Percentiles rank a stretch among this genome's conserved stretches.
Conservation (phyloP, 2,888 invertebrate species). For the Crocallis elinguaria region DNA sequence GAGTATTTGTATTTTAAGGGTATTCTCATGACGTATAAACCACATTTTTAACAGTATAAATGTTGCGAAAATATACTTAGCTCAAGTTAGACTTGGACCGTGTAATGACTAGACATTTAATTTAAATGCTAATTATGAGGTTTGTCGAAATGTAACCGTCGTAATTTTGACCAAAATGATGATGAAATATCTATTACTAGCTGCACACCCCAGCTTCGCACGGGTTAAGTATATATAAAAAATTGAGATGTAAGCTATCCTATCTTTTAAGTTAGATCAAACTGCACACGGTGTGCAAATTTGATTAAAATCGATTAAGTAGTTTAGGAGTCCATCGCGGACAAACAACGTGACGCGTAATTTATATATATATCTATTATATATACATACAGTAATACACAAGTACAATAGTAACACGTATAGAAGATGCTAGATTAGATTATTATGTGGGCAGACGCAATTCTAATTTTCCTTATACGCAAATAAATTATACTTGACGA, state of each 20-base stretch:
- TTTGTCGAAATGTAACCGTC: not conserved
- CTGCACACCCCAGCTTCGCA: too few species aligned
- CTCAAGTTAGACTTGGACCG: not conserved
- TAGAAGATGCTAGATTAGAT: not conserved
- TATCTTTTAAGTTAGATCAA: too few species aligned
- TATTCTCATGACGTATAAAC: not conserved
- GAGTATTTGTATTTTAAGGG: not conserved
- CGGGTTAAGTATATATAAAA: too few species aligned
- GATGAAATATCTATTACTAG: not conserved
- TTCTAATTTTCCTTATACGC: not conserved
- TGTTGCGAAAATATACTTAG: not conserved
- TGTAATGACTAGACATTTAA: not conserved
- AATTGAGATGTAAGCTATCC: too few species aligned
- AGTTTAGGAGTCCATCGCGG: too few species aligned
- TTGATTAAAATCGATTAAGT: too few species aligned
- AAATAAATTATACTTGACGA: not conserved
- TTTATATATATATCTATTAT: not conserved
- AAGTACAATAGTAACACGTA: too few species aligned
- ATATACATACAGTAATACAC: too few species aligned
- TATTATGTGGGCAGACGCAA: not conserved
- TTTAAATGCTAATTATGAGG: conserved; percentile 1
- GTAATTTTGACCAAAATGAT: not conserved
- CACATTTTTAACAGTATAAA: not conserved
- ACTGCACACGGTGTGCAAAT: too few species aligned
- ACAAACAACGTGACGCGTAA: not conserved